Conservation (phyloP, 1,140 invertebrate species). For the Philaenus spumarius region DNA sequence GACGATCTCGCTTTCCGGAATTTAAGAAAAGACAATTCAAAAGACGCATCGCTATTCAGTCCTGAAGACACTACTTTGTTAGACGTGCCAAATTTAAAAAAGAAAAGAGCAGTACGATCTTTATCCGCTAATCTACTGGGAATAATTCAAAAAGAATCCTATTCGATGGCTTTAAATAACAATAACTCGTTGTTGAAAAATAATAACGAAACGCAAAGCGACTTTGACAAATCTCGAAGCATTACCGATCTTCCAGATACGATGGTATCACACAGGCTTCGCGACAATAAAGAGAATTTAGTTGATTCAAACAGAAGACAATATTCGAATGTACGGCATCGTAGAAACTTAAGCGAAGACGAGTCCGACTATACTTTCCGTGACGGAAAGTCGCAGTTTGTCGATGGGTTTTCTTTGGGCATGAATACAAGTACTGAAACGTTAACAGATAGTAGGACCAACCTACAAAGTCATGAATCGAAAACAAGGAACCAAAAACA, state of each 20-base stretch:
- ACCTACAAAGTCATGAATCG: constrained; percentile 10
- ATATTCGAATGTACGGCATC: background rate
- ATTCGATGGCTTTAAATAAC: constrained; percentile 13
- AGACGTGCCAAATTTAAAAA: constrained; percentile 38
- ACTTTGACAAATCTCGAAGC: constrained; percentile 37
- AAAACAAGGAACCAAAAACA: background rate
- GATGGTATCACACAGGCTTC: constrained; percentile 22
- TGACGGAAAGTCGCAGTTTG: background rate
- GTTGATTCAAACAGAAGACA: background rate
- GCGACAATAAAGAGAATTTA: background rate
- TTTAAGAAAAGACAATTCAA: constrained; percentile 65
- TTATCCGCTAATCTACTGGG: constrained; percentile 73
- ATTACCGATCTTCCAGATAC: constrained; percentile 33
- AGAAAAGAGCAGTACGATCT: constrained; percentile 68
- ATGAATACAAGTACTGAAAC: constrained; percentile 29
- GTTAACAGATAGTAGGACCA: constrained; percentile 26
- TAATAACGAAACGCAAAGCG: constrained; percentile 18
- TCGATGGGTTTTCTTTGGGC: background rate
- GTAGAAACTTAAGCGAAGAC: constrained; percentile 1
- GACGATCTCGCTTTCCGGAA: constrained; percentile 82
- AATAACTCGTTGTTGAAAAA: constrained; percentile 21
- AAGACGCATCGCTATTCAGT: constrained; percentile 32
- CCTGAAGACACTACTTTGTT: constrained; percentile 17
- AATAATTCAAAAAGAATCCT: constrained; percentile 35
- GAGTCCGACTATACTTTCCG: constrained; percentile 12